These are phyloP conservation scores for Sebastes cheni DNA, from an alignment of 2,797 vertebrate species.

Conservation along the genomic window DNA sequence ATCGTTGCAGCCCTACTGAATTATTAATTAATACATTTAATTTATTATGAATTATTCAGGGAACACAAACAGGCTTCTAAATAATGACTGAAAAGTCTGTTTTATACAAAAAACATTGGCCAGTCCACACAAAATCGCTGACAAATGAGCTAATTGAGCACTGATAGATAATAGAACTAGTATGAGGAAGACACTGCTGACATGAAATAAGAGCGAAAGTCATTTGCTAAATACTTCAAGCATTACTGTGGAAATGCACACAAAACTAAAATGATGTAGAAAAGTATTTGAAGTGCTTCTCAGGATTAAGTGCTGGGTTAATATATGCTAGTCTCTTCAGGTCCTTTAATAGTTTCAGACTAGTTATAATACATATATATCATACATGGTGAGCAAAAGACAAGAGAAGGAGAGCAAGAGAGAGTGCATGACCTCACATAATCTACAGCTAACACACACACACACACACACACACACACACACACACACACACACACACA, in stretches of 20 bases:
- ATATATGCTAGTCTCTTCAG: conserved; percentile 17
- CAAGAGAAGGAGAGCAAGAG: neutral
- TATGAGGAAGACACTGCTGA: neutral
- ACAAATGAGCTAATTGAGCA: neutral
- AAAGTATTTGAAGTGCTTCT: conserved; percentile 14
- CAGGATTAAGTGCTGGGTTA: conserved; percentile 24
- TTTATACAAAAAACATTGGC: neutral
- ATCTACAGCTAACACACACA: conserved; percentile 8
- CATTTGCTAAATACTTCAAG: neutral
- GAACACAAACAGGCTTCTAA: neutral
- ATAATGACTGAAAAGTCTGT: neutral
- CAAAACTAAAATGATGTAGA: neutral
- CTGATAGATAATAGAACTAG: neutral
- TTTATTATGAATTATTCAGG: neutral
- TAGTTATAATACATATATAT: conserved; percentile 6
- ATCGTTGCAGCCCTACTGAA: neutral
- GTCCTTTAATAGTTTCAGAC: conserved; percentile 35
- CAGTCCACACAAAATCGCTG: neutral
- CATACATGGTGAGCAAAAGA: conserved; percentile 1
- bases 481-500: conserved; percentile 7
- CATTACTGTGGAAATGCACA: neutral
- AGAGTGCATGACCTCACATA: conserved; percentile 31
- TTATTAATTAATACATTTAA: too few species aligned
- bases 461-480: conserved; percentile 4
- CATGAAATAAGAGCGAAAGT: neutral